Conservation (phyloP, 2,797 vertebrate species). For the Geotrypetes seraphini region DNA sequence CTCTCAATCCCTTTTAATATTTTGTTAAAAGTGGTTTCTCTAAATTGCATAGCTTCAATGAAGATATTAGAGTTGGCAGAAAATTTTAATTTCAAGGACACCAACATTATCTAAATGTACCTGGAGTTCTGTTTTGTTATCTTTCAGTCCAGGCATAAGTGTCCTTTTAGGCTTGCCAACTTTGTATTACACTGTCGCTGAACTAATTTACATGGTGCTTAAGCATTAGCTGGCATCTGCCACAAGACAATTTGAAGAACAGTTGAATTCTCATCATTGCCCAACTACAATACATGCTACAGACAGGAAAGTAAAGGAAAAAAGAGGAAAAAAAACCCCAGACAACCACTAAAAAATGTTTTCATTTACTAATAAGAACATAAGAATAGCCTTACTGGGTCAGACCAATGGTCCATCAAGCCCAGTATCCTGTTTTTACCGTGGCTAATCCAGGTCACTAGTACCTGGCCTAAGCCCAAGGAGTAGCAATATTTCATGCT, state of each 20-base stretch:
- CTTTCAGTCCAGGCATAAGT: background rate
- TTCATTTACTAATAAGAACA: background rate
- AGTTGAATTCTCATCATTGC: slow-evolving; percentile 8
- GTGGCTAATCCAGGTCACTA: no score
- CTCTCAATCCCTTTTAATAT: no score
- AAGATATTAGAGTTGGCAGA: background rate
- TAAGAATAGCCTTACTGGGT: no score
- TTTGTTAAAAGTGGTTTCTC: no score
- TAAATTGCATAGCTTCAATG: no score
- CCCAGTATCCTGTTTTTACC: no score
- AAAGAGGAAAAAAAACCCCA: background rate
- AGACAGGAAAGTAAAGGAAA: background rate
- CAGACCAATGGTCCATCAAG: no score
- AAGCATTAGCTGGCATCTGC: background rate
- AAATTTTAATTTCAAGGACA: background rate
- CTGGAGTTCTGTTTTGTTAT: slow-evolving; percentile 1
- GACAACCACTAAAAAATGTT: background rate
- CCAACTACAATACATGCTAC: background rate
- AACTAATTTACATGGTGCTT: background rate
- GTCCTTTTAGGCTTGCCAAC: slow-evolving; percentile 9
- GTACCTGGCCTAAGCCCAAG: no score
- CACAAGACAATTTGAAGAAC: slow-evolving; percentile 10
- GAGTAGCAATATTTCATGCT: no score
- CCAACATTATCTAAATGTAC: background rate
- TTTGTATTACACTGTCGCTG: background rate